Percentiles rank a stretch among this genome's conserved stretches.
Conservation (phyloP, 1,140 invertebrate genomes). For the Plectus sambesii region DNA sequence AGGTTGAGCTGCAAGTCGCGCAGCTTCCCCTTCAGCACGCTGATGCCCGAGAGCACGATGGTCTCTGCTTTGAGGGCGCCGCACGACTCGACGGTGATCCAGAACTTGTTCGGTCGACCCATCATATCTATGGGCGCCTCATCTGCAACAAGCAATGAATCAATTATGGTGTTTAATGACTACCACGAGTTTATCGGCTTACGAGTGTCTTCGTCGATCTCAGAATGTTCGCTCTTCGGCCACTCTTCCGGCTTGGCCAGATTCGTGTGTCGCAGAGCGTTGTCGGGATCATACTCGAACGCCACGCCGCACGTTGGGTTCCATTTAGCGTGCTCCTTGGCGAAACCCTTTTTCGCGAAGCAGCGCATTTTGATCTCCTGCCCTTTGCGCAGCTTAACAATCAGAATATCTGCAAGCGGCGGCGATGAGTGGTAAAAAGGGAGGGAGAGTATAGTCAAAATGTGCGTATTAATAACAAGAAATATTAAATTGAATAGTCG, state of each 20-base stretch:
- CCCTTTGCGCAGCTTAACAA: slow-evolving; percentile 92
- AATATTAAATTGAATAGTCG: too few relatives aligned
- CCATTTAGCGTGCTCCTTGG: slow-evolving; percentile 99
- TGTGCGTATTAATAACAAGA: too few relatives aligned
- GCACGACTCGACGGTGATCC: slow-evolving; percentile 85
- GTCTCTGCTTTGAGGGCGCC: slow-evolving; percentile 89
- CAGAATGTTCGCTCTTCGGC: slow-evolving; percentile 93
- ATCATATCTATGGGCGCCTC: slow-evolving; percentile 85
- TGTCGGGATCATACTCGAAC: slow-evolving; percentile 99
- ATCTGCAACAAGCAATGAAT: too few relatives aligned
- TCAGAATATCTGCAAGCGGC: slow-evolving; percentile 84
- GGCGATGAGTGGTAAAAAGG: too few relatives aligned
- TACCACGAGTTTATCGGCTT: too few relatives aligned
- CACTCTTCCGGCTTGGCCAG: slow-evolving; percentile 97
- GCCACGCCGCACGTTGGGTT: slow-evolving; percentile 93
- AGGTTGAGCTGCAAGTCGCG: slow-evolving; percentile 75
- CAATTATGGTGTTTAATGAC: too few relatives aligned
- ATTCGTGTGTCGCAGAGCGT: slow-evolving; percentile 85
- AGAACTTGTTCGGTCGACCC: slow-evolving; percentile 93
- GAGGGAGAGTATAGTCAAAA: too few relatives aligned
- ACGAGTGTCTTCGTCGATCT: slow-evolving; percentile 85
- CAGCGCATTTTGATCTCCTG: slow-evolving; percentile 89
- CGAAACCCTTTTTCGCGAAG: slow-evolving; percentile 88
- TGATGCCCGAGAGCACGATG: slow-evolving; percentile 86
- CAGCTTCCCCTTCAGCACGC: slow-evolving; percentile 84